These are phyloP conservation scores for Plectropomus leopardus DNA, from an alignment of 2,113 vertebrate genomes.

Conservation along the genomic window DNA sequence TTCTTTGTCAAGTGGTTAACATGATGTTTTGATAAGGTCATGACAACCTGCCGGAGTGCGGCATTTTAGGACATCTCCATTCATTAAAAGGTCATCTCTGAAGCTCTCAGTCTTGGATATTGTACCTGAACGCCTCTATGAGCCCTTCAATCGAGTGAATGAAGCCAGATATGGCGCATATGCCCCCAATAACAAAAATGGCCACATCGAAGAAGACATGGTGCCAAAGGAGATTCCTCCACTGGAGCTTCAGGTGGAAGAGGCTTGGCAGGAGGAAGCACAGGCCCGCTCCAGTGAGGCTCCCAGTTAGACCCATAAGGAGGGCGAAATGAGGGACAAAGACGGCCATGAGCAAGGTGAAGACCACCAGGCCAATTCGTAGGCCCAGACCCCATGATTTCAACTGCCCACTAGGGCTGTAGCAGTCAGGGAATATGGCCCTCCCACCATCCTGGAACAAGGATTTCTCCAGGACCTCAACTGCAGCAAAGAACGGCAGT, in stretches of 20 bases:
- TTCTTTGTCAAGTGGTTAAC: conserved; percentile 41
- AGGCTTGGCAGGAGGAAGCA: conserved; percentile 97
- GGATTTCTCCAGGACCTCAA: conserved; percentile 95
- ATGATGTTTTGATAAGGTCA: conserved; percentile 32
- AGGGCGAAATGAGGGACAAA: conserved; percentile 98
- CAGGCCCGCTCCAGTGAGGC: conserved; percentile 95
- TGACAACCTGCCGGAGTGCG: conserved; percentile 13
- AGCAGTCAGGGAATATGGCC: conserved; percentile 92
- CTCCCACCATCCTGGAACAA: conserved; percentile 93
- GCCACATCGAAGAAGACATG: conserved; percentile 98
- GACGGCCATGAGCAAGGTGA: conserved; percentile 97
- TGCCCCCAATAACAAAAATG: conserved; percentile 96
- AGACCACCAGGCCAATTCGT: conserved; percentile 92
- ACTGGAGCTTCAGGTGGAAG: conserved; percentile 96
- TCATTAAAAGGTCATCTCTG: conserved; percentile 31
- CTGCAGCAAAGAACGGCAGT: conserved; percentile 95
- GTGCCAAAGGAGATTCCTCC: conserved; percentile 97
- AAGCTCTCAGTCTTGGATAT: conserved; percentile 88
- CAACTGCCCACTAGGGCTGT: conserved; percentile 89
- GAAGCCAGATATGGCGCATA: conserved; percentile 96
- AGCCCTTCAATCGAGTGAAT: conserved; percentile 97
- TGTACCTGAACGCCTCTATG: conserved; percentile 93
- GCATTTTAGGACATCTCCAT: conserved; percentile 32
- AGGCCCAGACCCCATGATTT: conserved; percentile 95
- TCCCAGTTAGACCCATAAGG: conserved; percentile 97